Evolutionary conservation across 1,140 invertebrate genomes (phyloP), one percentile per base, ranked within the genome.

Genomic region (Micrasema minimum): DNA sequence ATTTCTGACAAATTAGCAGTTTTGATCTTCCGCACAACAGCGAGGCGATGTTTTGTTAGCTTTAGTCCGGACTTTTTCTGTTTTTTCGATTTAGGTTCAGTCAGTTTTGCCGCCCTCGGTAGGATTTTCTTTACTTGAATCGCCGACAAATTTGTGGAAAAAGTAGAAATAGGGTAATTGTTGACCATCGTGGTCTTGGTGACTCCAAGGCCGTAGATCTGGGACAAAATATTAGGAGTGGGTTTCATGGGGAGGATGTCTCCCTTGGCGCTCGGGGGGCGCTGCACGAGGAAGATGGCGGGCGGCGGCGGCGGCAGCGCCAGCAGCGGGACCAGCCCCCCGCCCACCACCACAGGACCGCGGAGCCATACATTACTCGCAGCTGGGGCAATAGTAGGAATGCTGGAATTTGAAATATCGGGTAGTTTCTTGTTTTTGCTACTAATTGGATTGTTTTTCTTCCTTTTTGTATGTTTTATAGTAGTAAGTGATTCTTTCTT

Each of bases 111-210:
- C 20, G 35, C 38, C 3, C 59, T 48, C 9, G 77, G 45, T 79
- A 84, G 75, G 0, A 38, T 26, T 2, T 77, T 82, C 71, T 83
- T 86, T 20, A 64, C 76, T 75, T 79, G 81, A 7, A 72, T 62
- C 41, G 76, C 75, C 66, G 83, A 82, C 76, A 84, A 71, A 61
- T 85, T 81, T 55, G 75, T 80, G 10, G 84, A 84, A 72, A 90
- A 85, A 16, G 89, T 89, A 18, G 90, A 88, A 78, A 92, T 91
- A 23, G 90, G 90, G 75, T 91, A 85, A 81, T 91, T 90, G 78
- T 90, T 91, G 2, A 88, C 84, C 85, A 89, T 90, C 18, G 89
- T 90, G 1, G 90, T 91, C 79, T 83, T 83, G 0, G 87, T 87
- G 12, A 82, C 51, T 12, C 66, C 73, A 10, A 71, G 41, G 11